Conservation (phyloP, 1,140 invertebrate species). For the Lordiphosa mommai region DNA sequence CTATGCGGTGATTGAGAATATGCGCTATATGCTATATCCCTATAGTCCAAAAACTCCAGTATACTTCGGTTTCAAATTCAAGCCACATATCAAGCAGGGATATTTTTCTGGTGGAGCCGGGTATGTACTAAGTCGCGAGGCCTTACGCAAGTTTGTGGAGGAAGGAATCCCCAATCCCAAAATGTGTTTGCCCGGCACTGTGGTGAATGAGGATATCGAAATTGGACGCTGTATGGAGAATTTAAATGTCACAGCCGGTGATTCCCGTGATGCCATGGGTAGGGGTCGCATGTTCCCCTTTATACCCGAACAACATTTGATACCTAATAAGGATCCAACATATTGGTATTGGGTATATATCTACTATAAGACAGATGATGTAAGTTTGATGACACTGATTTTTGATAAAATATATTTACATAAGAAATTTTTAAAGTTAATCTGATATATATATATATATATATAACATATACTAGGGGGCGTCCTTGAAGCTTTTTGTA, state of each 20-base stretch:
- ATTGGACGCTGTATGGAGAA: constrained; percentile 94
- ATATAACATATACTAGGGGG: no score
- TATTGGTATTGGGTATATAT: constrained; percentile 50
- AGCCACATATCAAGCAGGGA: constrained; percentile 85
- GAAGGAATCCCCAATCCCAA: constrained; percentile 85
- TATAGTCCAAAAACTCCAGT: constrained; percentile 86
- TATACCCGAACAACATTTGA: constrained; percentile 83
- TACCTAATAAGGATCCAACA: constrained; percentile 13
- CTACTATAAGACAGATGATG: constrained; percentile 48
- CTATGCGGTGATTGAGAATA: constrained; percentile 95
- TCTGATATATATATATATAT: no score
- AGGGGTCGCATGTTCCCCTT: constrained; percentile 96
- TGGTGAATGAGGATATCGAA: constrained; percentile 93
- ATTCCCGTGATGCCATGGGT: constrained; percentile 90
- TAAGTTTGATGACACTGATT: no score
- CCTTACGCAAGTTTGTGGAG: constrained; percentile 86
- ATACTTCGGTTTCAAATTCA: constrained; percentile 94
- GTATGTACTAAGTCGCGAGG: constrained; percentile 92
- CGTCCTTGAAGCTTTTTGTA: no score
- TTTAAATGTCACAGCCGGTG: constrained; percentile 91
- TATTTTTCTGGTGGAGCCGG: constrained; percentile 97
- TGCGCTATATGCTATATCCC: constrained; percentile 91
- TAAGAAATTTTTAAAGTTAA: no score
- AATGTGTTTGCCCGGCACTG: constrained; percentile 84
- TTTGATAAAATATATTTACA: no score